Evolutionary conservation across 2,113 vertebrate species (phyloP), one percentile per base, ranked within the genome.

Genomic region (Elanoides forficatus): DNA sequence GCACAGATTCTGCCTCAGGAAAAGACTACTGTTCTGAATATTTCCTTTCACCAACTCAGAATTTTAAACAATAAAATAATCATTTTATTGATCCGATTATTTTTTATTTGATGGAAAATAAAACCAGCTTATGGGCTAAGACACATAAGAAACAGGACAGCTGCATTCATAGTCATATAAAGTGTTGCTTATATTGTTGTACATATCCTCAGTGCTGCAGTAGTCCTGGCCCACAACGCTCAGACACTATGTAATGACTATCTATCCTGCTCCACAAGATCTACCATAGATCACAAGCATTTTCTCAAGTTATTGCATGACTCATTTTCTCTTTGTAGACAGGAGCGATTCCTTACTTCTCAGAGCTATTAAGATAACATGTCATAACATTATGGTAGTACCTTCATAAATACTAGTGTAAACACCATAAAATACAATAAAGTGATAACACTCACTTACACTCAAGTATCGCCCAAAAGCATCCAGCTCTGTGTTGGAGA

Each of bases 271-370:
- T 91, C 66, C 87, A 36, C 3, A 13, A 32, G 23, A 73, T 29
- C 48, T 53, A 56, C 81, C 56, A 40, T 1, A 55, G 56, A 90
- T n/a, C 67, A 79, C 15, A 42, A 63, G 60, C 58, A 34, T 3
- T 53, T 83, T 53, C 73, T 40, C 62, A 53, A 86, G 53, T 30
- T 68, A 72, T 2, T 55, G 43, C 66, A 36, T 76, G 87, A 85
- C 36, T 95, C 93, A 82, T 93, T 92, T 94, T 73, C 53, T 86
- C 66, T n/a, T 66, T 85, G 71, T 10, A 80, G 75, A 93, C 82
- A 91, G 38, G 19, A 94, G 26, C 11, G 79, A 80, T 50, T 88
- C 48, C 52, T 74, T 50, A 0, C 53, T 93, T 55, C 66, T 70
- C 79, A 80, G n/a, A 93, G 53, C 67, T 88, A 82, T 62, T 88